These are phyloP conservation scores for Dasysyrphus tricinctus DNA, from an alignment of 2,888 invertebrate genomes.

Conservation along the genomic window DNA sequence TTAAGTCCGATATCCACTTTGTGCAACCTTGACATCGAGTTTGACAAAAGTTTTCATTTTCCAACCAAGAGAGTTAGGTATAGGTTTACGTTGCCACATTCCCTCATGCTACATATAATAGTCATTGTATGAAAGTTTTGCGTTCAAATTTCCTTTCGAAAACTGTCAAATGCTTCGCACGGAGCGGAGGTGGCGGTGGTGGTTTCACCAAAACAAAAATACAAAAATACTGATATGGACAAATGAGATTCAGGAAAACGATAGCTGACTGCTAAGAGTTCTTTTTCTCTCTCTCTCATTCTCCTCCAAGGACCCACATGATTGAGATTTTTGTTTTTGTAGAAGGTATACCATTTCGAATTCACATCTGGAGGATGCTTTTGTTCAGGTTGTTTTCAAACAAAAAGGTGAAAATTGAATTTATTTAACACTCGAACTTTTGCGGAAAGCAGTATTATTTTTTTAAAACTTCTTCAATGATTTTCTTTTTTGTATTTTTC, in stretches of 20 bases:
- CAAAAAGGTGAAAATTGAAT: constrained; percentile 73
- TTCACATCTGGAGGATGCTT: constrained; percentile 26
- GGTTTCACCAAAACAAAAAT: constrained; percentile 5
- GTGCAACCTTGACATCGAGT: constrained; percentile 60
- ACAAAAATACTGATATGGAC: constrained; percentile 6
- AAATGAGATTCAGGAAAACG: constrained; percentile 40
- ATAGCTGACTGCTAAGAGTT: constrained; percentile 4
- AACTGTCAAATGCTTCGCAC: constrained; percentile 38
- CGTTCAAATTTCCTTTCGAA: constrained; percentile 54
- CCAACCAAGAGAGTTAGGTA: constrained; percentile 9
- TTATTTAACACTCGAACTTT: constrained; percentile 70
- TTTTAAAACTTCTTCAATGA: constrained; percentile 23
- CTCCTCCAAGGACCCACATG: constrained; percentile 52
- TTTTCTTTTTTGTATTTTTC: not conserved
- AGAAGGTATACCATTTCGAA: not conserved
- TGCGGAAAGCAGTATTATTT: constrained; percentile 44
- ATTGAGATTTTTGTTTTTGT: constrained; percentile 23
- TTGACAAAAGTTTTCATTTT: constrained; percentile 61
- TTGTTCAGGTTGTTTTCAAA: constrained; percentile 56
- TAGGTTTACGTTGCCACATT: not conserved
- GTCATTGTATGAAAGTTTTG: constrained; percentile 52
- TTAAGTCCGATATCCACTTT: constrained; percentile 44
- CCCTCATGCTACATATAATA: not conserved
- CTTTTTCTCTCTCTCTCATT: constrained; percentile 2
- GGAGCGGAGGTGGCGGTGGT: not conserved